phyloP scores from a whole-genome alignment of 2,888 invertebrate genomes.

The Microplitis manilae region DNA sequence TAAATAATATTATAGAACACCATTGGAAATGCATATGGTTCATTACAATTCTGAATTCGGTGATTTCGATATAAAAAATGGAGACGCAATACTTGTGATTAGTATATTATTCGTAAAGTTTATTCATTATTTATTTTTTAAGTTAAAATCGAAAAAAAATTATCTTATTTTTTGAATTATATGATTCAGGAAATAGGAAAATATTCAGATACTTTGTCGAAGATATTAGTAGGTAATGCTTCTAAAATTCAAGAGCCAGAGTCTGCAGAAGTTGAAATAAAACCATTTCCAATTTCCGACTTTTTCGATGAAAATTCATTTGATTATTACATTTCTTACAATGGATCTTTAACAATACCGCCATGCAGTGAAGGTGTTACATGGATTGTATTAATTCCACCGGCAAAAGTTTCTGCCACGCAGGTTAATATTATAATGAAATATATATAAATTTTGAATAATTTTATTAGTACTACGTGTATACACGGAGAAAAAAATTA shows the following conservation, averaged over 20 bases:
- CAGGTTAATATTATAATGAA: neutral
- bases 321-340: neutral
- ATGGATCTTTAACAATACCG: neutral
- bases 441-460: neutral
- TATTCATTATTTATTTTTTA: neutral
- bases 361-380: neutral
- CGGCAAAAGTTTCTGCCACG: neutral
- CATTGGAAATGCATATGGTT: neutral
- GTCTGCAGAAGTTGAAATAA: neutral
- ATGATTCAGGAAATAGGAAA: neutral
- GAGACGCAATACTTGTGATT: neutral
- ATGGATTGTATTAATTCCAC: neutral
- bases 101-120: neutral
- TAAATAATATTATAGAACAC: neutral
- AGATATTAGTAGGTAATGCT: neutral
- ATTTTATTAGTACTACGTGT: too few relatives aligned
- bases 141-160: too few relatives aligned
- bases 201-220: neutral
- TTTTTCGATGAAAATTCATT: neutral
- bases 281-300: neutral
- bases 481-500: too few relatives aligned
- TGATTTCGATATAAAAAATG: neutral
- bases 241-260: neutral
- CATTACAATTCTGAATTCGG: neutral
- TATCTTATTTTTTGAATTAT: neutral